Percentiles rank a stretch among this genome's conserved stretches.
These are phyloP conservation scores for Leucophenga maculata DNA, from an alignment of 2,888 invertebrate genomes.

Conservation along the genomic window DNA sequence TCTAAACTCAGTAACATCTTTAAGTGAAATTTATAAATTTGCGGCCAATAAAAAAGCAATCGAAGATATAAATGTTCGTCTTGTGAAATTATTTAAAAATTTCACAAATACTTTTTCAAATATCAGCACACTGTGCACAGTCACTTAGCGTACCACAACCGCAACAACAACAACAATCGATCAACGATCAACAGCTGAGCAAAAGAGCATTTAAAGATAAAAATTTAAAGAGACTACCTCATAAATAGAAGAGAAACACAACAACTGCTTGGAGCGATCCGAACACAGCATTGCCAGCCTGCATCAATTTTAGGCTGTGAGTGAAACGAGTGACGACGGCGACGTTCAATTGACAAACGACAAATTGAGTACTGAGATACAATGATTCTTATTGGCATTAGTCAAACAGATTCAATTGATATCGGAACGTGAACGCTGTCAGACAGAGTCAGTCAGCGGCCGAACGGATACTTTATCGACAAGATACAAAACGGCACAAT, in stretches of 20 bases:
- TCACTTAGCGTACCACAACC: background rate
- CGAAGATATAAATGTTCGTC: no score
- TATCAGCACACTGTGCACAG: no score
- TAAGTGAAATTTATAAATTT: no score
- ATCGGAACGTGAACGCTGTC: constrained; percentile 19
- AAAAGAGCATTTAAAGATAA: background rate
- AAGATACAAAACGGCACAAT: no score
- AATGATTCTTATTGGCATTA: constrained; percentile 33
- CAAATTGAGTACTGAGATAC: constrained; percentile 16
- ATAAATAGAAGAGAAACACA: background rate
- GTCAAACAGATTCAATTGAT: constrained; percentile 46
- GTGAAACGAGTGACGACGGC: constrained; percentile 20
- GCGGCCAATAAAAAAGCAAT: no score
- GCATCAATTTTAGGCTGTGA: background rate
- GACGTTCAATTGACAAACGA: constrained; percentile 8
- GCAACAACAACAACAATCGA: background rate
- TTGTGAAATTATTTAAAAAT: no score
- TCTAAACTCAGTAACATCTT: no score
- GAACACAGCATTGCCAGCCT: constrained; percentile 1
- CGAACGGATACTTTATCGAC: background rate
- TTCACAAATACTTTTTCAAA: no score
- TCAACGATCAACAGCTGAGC: background rate
- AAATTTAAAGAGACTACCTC: background rate
- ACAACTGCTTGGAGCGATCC: background rate
- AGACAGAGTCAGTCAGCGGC: constrained; percentile 6